phyloP scores from a whole-genome alignment of 2,888 invertebrate genomes.

The Limnephilus rhombicus region DNA sequence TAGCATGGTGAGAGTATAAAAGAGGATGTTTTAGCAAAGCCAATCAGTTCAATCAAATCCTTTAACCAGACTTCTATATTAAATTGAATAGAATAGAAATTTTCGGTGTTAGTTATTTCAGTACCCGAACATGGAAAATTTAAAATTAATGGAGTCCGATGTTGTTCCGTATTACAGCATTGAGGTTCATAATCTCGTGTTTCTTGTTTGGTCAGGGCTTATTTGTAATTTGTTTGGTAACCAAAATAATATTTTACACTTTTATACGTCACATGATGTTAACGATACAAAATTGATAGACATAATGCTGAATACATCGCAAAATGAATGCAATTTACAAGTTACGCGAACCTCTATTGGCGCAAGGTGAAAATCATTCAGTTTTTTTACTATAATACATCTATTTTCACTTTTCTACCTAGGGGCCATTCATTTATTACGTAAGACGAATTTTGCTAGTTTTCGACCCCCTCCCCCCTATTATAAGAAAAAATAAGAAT shows the following conservation, averaged over 20 bases:
- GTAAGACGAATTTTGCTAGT: too few relatives aligned
- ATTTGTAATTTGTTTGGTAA: slow-evolving; percentile 19
- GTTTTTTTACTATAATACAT: too few relatives aligned
- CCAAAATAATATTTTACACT: neutral
- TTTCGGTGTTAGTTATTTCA: neutral
- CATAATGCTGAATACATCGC: neutral
- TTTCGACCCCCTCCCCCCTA: too few relatives aligned
- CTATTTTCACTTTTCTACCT: too few relatives aligned
- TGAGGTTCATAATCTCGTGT: neutral
- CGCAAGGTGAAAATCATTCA: neutral
- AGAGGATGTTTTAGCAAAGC: neutral
- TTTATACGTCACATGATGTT: neutral
- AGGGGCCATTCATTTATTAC: too few relatives aligned
- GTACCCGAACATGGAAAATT: neutral
- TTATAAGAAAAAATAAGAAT: too few relatives aligned
- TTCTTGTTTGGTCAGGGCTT: slow-evolving; percentile 22
- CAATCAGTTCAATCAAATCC: neutral
- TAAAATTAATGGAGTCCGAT: neutral
- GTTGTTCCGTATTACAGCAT: neutral
- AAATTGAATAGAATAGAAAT: neutral
- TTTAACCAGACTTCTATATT: neutral
- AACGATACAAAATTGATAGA: neutral
- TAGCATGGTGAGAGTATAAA: neutral
- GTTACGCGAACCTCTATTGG: neutral
- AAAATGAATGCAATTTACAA: slow-evolving; percentile 30